Evolutionary conservation across 2,888 invertebrate species (phyloP), one percentile per base, ranked within the genome.

Genomic region (Nomada hirtipes): DNA sequence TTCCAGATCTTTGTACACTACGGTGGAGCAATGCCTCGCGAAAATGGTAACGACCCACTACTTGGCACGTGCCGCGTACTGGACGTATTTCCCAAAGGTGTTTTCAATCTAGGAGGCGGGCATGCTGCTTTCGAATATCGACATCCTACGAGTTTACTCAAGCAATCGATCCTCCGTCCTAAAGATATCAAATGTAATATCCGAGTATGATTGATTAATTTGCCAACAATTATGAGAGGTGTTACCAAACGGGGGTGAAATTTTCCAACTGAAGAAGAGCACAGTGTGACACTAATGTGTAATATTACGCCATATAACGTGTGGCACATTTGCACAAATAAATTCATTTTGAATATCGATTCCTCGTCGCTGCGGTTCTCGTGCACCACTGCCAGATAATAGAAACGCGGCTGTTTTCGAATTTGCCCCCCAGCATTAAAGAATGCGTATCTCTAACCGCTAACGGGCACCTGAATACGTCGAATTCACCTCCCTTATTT

Each of bases 1-100:
- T 36, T 82, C 59, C 65, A 77, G 26, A 26, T 59, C 53, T 15
- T 0, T 47, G 10, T 20, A 20, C 47, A 26, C 65, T 44, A 29
- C 70, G 53, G 61, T 36, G 23, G 23, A 57, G 59, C 76, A 55
- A 65, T 55, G 64, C 36, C 29, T 65, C 68, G 74, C 69, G 55
- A 61, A 81, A 84, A 79, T 77, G 53, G 81, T 73, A 77, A 77
- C 81, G 77, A 78, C 65, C 60, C 53, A 60, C 42, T 79, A 55
- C 60, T 78, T 55, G 76, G 53, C 78, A 74, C 83, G 77, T 76
- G 74, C 65, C 76, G 44, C 59, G 36, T 53, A 55, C 72, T 42
- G 76, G 76, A 84, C 79, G 83, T 83, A 88, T 88, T 86, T 88
- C 88, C 85, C 88, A 70, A 63, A 76, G 82, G 86, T 82, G 76